Evolutionary conservation across 2,797 vertebrate species (phyloP), one percentile per base, ranked within the genome.

Genomic region (Epinephelus malabaricus): DNA sequence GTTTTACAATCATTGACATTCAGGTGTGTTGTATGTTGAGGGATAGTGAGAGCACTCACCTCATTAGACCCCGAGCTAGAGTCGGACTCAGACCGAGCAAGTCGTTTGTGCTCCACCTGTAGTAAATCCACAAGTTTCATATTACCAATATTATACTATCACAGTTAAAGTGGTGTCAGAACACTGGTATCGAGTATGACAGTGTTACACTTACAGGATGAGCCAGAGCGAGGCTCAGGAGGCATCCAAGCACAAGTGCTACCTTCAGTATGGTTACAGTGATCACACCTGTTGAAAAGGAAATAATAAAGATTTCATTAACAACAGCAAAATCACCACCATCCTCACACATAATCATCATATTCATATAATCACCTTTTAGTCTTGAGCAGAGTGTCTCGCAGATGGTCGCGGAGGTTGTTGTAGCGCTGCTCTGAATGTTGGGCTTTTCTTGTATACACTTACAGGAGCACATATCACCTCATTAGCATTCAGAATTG

Each of bases 241-340:
- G 59, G 62, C 78, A 83, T 68, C 61, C 78, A 14, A 86, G 75
- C 45, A 86, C 14, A 38, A 83, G 0, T 2, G 27, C 17, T 15
- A 43, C 27, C 70, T 86, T 86, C 74, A 81, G 46, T 73, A 83
- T 85, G 40, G 14, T 75, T 62, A 34, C 71, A 83, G 49, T 59
- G 50, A 18, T 60, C 27, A 11, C 38, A 47, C 40, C 67, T 83
- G 46, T 15, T 25, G 38, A 45, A 56, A 54, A 21, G 6, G 25
- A 49, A 17, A 11, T 1, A n/a, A 43, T 10, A 6, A 50, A 23
- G 3, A 23, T 13, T 34, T 43, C 23, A 5, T n/a, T 11, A 46
- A 0, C 15, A 40, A 4, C 19, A 49, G 25, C 5, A n/a, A 64
- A 54, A 61, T 10, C 7, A 12, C 1, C 8, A 25, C 8, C 6